These are phyloP conservation scores for Dasysyrphus albostriatus DNA, from an alignment of 2,888 invertebrate species.

Conservation along the genomic window DNA sequence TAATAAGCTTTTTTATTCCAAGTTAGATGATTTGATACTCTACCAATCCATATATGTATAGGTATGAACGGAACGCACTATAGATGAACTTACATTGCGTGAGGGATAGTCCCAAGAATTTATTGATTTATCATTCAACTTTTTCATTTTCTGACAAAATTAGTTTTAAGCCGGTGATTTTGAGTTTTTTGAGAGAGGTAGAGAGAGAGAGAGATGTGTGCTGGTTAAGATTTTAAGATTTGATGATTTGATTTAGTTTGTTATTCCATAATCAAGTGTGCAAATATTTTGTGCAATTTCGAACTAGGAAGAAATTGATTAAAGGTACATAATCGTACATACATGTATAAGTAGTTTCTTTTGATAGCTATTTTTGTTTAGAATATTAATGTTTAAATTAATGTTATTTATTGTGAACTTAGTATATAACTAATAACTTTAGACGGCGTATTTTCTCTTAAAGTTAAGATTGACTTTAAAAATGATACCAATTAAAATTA, in stretches of 20 bases:
- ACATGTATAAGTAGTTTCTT: no score
- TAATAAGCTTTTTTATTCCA: conserved; percentile 62
- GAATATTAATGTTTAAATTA: no score
- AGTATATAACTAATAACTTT: no score
- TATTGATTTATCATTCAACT: conserved; percentile 51
- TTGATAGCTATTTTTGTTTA: no score
- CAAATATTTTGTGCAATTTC: conserved; percentile 10
- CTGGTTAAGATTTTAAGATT: background rate
- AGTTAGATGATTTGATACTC: background rate
- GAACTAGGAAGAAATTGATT: no score
- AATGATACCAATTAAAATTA: no score
- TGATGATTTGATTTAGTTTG: background rate
- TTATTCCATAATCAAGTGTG: background rate
- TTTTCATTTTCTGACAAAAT: conserved; percentile 4
- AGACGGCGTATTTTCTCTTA: no score
- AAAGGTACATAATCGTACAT: no score
- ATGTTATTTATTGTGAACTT: no score
- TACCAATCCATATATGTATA: background rate
- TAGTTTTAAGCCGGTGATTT: conserved; percentile 21
- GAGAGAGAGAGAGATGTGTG: conserved; percentile 6
- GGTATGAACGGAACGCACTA: conserved; percentile 41
- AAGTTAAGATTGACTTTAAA: no score
- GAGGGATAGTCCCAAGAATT: conserved; percentile 68
- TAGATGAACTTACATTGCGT: conserved; percentile 42
- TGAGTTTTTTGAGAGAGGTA: conserved; percentile 7